phyloP scores from a whole-genome alignment of 2,113 vertebrate species.

The Zapus hudsonius region DNA sequence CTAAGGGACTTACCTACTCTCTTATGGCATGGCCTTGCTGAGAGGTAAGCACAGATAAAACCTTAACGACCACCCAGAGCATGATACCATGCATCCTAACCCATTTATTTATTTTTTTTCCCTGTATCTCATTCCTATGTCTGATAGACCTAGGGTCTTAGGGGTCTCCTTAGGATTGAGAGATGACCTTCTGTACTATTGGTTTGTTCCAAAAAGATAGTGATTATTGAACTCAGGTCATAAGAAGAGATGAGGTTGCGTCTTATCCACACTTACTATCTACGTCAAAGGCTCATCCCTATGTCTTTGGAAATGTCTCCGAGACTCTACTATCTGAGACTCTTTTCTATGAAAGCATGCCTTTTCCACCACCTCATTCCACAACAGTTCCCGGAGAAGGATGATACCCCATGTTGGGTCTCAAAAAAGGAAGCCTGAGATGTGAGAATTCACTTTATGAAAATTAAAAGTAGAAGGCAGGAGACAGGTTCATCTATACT shows the following conservation, averaged over 20 bases:
- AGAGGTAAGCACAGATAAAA: not conserved
- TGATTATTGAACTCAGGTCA: not conserved
- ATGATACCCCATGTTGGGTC: not conserved
- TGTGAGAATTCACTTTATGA: conserved; percentile 41
- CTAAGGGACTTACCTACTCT: not conserved
- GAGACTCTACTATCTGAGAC: not conserved
- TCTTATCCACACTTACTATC: not conserved
- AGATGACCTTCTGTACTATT: not conserved
- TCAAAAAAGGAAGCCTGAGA: not conserved
- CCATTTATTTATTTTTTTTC: not conserved
- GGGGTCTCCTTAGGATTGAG: not conserved
- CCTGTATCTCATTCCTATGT: not conserved
- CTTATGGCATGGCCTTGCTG: no score
- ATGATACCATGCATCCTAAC: not conserved
- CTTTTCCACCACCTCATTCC: not conserved
- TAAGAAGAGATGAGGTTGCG: not conserved
- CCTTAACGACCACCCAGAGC: not conserved
- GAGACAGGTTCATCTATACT: conserved; percentile 24
- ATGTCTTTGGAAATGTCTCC: not conserved
- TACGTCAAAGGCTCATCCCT: not conserved
- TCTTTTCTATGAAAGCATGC: not conserved
- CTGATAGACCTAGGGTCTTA: not conserved
- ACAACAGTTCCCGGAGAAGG: not conserved
- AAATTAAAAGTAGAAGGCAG: conserved; percentile 73
- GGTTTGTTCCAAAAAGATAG: not conserved